Base-by-base conservation (phyloP, 2,113 vertebrate genomes). In the Vidua macroura region DNA sequence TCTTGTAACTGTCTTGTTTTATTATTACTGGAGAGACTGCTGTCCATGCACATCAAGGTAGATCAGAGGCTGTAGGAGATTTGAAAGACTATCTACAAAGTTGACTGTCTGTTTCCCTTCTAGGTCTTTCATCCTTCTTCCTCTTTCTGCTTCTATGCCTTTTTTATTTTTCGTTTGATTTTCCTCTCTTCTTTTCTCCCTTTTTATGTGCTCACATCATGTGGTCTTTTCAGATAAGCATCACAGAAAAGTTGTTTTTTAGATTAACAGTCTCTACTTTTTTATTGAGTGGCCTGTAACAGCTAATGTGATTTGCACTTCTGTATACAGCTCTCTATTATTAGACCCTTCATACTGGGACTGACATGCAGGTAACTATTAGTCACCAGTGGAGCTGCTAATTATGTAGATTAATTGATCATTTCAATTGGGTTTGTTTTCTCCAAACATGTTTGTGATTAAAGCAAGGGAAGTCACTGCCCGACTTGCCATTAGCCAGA, bases 371-470 rank as follows among this genome's bases (percentile, higher is more conserved):
- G 86, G 86, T 95, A 95, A 84, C 85, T 91, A 3, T 87, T 95
- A 93, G 88, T 93, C 94, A 92, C 77, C 52, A 88, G 62, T 84
- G 53, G 86, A 89, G 35, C 82, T 95, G 67, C 84, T 95, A 83
- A 95, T 91, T 86, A 60, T 55, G 60, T 89, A 66, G 53, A 33
- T 95, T 74, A 91, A 80, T 92, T 89, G 90, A 76, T 90, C 33
- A 10, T 92, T 93, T 56, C 76, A 84, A 1, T 82, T 91, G 74
- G 53, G 83, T 95, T 92, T 86, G 55, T 86, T 88, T 69, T 93
- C 80, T 82, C 52, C 49, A 72, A 72, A 84, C 35, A 75, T 46
- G 59, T 12, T 67, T 59, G 37, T 74, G 69, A 56, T 88, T 89
- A 78, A 81, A 92, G 52, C 43, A 75, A 84, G 76, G 73, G 78